Percentiles rank a stretch among this genome's conserved stretches.
Evolutionary conservation across 1,140 invertebrate genomes (phyloP).

Genomic region (Caenorhabditis elegans): DNA sequence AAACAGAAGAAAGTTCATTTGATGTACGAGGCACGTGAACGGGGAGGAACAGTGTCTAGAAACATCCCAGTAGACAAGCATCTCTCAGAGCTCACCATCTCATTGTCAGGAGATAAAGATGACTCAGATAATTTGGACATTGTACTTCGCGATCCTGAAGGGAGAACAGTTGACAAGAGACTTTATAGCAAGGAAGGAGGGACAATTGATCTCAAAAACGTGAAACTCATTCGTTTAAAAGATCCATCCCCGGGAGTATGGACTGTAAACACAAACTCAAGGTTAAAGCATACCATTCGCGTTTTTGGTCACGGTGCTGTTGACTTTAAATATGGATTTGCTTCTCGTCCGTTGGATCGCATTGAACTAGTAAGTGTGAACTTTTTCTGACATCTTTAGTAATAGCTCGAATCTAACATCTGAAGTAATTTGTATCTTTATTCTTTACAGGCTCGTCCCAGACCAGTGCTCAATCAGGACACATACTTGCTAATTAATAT

Average conservation of each 20-base stretch:
- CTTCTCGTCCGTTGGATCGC: conserved; percentile 68
- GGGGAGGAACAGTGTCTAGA: conserved; percentile 50
- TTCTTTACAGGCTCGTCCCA: conserved; percentile 55
- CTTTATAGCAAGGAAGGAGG: conserved; percentile 55
- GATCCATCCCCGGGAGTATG: conserved; percentile 73
- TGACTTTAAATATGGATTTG: conserved; percentile 75
- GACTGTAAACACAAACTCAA: conserved; percentile 69
- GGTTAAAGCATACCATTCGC: conserved; percentile 73
- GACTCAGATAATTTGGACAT: conserved; percentile 64
- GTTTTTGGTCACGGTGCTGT: conserved; percentile 74
- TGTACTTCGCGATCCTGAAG: conserved; percentile 59
- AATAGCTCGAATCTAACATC: background rate
- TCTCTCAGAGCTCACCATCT: conserved; percentile 61
- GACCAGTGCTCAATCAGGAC: conserved; percentile 60
- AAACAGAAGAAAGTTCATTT: conserved; percentile 57
- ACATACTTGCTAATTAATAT: conserved; percentile 70
- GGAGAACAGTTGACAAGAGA: conserved; percentile 56
- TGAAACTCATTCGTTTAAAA: conserved; percentile 72
- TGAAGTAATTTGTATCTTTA: background rate
- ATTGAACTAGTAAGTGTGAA: conserved; percentile 66
- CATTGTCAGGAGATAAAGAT: conserved; percentile 60
- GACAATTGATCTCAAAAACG: conserved; percentile 69
- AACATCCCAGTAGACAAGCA: conserved; percentile 57
- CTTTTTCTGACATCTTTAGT: too few relatives aligned
- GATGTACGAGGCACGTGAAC: conserved; percentile 61